These are phyloP conservation scores for Erynnis tages DNA, from an alignment of 2,888 invertebrate genomes.

Conservation along the genomic window DNA sequence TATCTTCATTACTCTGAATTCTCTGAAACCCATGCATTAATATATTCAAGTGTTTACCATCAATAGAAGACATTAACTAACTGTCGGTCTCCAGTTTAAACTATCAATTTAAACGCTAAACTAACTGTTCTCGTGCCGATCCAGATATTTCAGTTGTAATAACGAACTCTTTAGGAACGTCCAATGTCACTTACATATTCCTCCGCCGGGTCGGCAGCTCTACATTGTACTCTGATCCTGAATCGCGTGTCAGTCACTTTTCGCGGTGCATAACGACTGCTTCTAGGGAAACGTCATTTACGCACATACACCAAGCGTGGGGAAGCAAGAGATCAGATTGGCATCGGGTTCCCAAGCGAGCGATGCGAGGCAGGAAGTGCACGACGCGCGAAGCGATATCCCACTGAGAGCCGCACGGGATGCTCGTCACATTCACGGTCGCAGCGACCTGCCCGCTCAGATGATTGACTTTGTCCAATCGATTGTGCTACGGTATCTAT, in stretches of 20 bases:
- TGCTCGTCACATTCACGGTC: slow-evolving; percentile 74
- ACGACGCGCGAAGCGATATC: slow-evolving; percentile 58
- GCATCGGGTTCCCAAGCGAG: slow-evolving; percentile 15
- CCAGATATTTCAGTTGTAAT: too few relatives aligned
- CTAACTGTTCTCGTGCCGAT: too few relatives aligned
- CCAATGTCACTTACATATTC: slow-evolving; percentile 71
- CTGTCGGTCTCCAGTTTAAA: too few relatives aligned
- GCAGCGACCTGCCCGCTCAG: slow-evolving; percentile 65
- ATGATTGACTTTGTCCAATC: slow-evolving; percentile 77
- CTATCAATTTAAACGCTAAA: too few relatives aligned
- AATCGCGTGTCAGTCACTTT: slow-evolving; percentile 48
- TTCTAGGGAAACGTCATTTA: slow-evolving; percentile 23
- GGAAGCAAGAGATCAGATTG: slow-evolving; percentile 7
- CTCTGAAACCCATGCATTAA: too few relatives aligned
- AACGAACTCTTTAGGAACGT: too few relatives aligned
- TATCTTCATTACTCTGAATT: too few relatives aligned
- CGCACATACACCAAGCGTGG: slow-evolving; percentile 11
- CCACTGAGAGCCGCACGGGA: slow-evolving; percentile 50
- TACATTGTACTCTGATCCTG: slow-evolving; percentile 65
- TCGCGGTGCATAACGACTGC: slow-evolving; percentile 21
- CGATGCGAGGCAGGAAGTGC: slow-evolving; percentile 57
- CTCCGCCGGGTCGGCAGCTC: slow-evolving; percentile 67
- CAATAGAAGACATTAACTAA: too few relatives aligned
- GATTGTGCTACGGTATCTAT: slow-evolving; percentile 59
- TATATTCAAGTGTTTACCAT: too few relatives aligned